phyloP scores from a whole-genome alignment of 2,888 invertebrate genomes.

The Lasioglossum lativentre region DNA sequence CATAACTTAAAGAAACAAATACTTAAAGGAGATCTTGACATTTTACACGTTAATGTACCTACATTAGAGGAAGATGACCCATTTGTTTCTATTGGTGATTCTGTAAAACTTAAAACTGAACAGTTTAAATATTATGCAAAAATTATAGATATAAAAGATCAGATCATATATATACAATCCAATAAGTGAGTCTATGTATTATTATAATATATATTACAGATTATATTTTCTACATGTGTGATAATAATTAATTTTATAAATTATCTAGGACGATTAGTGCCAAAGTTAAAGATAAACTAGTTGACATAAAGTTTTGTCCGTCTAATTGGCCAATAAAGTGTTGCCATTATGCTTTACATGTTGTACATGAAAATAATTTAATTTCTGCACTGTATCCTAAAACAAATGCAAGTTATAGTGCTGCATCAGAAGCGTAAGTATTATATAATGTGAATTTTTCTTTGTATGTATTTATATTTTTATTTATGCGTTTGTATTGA shows the following conservation, averaged over 20 bases:
- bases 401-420: conserved; percentile 19
- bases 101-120: not conserved
- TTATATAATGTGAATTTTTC: not conserved
- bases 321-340: conserved; percentile 60
- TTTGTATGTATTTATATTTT: not conserved
- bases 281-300: not conserved
- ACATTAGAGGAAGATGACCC: conserved; percentile 61
- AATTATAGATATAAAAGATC: conserved; percentile 18
- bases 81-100: conserved; percentile 27
- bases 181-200: conserved; percentile 2
- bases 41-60: conserved; percentile 60
- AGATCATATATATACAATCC: not conserved
- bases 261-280: not conserved
- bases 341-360: conserved; percentile 67
- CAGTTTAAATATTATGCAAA: rapidly evolving
- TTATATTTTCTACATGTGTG: not conserved
- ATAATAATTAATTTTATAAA: conserved; percentile 36
- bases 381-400: conserved; percentile 67
- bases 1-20: conserved; percentile 48
- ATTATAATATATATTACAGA: not conserved
- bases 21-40: conserved; percentile 21
- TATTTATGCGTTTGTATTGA: not conserved
- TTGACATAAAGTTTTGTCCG: conserved; percentile 62
- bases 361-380: conserved; percentile 52
- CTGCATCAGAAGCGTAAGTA: conserved; percentile 41